These are phyloP conservation scores for Chloroceryle inda DNA, from an alignment of 2,797 vertebrate species.

Conservation along the genomic window DNA sequence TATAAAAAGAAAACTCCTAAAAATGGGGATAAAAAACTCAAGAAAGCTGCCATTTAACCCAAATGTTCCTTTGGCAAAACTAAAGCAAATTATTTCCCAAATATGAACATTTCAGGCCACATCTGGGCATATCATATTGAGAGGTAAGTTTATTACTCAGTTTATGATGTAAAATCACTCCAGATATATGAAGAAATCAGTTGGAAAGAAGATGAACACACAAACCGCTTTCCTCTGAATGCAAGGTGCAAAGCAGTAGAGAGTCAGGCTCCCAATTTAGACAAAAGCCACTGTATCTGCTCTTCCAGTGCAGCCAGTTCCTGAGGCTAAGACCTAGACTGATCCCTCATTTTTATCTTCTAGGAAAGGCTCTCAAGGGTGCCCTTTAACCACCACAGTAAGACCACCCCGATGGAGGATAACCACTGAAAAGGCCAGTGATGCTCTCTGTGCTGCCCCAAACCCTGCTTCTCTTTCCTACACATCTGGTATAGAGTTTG, in stretches of 20 bases:
- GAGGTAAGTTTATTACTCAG: not conserved
- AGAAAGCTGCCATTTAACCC: not conserved
- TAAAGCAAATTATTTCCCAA: not conserved
- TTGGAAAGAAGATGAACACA: not conserved
- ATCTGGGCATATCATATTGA: not conserved
- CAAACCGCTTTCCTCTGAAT: not conserved
- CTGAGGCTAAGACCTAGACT: not conserved
- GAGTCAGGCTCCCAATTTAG: not conserved
- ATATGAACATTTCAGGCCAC: not conserved
- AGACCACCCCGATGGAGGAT: not conserved
- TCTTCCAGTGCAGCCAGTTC: not conserved
- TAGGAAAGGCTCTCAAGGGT: not conserved
- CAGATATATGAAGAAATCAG: not conserved
- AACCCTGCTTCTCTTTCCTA: not conserved
- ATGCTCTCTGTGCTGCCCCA: not conserved
- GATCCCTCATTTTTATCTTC: not conserved
- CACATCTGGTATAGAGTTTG: accelerated
- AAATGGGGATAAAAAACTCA: not conserved
- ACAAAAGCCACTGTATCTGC: not conserved
- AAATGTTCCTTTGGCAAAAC: not conserved
- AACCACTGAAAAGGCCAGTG: not conserved
- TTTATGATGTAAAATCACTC: not conserved
- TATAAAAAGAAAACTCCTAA: not conserved
- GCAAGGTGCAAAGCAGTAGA: not conserved
- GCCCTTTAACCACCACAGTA: not conserved